Percentiles rank a stretch among this genome's conserved stretches.
phyloP scores from a whole-genome alignment of 2,888 invertebrate genomes.

The Troides helena region DNA sequence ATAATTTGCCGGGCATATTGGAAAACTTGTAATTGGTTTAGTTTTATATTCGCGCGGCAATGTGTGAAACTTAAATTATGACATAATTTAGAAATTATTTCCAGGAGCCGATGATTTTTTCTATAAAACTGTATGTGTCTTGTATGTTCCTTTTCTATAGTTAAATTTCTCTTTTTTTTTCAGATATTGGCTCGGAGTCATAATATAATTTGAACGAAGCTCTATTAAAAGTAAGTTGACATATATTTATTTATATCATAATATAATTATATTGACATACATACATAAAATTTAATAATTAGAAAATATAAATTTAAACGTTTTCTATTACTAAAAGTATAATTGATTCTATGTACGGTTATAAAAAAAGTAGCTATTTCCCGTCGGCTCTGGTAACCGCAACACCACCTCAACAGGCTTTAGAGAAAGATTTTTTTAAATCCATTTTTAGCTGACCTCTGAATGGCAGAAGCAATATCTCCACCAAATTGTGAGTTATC shows the following conservation, averaged over 20 bases:
- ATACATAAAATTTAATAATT: neutral
- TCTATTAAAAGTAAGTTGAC: conserved; percentile 63
- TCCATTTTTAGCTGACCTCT: too few species aligned
- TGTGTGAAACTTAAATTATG: conserved; percentile 56
- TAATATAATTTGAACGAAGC: conserved; percentile 68
- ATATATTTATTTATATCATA: neutral
- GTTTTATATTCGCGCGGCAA: conserved; percentile 67
- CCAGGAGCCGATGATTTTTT: conserved; percentile 5
- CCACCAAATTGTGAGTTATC: too few species aligned
- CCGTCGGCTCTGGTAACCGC: too few species aligned
- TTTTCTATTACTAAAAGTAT: too few species aligned
- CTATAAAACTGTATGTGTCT: neutral
- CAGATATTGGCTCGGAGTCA: conserved; percentile 78
- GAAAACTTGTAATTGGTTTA: conserved; percentile 77
- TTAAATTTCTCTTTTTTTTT: conserved; percentile 41
- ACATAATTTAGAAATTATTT: conserved; percentile 19
- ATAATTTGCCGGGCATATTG: conserved; percentile 73
- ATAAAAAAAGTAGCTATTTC: neutral
- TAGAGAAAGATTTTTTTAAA: too few species aligned
- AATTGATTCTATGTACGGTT: neutral
- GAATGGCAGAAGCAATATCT: too few species aligned
- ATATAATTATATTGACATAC: neutral
- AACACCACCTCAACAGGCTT: too few species aligned
- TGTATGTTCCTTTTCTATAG: neutral
- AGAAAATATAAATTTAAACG: neutral